phyloP scores from a whole-genome alignment of 2,113 vertebrate genomes.

The Tonatia bakeri region DNA sequence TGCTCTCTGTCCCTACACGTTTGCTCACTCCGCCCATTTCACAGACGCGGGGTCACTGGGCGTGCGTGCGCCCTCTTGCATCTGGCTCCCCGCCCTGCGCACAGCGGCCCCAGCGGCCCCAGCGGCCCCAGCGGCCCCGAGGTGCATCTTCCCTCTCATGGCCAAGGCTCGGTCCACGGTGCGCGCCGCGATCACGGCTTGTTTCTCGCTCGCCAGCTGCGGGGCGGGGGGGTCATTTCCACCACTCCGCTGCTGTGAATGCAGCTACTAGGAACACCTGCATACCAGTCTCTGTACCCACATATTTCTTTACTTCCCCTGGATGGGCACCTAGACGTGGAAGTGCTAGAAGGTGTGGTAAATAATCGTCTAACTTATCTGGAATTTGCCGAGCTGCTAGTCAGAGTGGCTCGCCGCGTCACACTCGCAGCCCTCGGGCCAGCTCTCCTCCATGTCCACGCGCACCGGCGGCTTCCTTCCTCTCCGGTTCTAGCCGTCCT shows the following conservation, averaged over 20 bases:
- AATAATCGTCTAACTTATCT: background rate
- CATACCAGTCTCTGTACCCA: too few species aligned
- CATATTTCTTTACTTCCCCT: background rate
- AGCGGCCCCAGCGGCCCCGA: too few species aligned
- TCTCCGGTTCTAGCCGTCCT: background rate
- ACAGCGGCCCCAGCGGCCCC: too few species aligned
- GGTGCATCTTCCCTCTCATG: too few species aligned
- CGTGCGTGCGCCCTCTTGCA: background rate
- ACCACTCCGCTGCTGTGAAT: background rate
- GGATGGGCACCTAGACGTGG: background rate
- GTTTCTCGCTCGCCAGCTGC: rapidly evolving
- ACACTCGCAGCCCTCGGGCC: too few species aligned
- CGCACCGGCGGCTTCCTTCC: background rate
- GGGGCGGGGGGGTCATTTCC: too few species aligned
- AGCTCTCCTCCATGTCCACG: background rate
- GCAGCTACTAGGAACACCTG: background rate
- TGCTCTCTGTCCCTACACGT: background rate
- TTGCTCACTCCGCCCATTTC: background rate
- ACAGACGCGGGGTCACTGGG: rapidly evolving
- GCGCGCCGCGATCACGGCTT: rapidly evolving
- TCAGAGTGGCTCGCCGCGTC: background rate
- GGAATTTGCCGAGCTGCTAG: background rate
- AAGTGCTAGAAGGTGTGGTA: background rate
- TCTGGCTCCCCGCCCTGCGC: background rate
- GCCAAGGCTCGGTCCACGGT: background rate